Evolutionary conservation across 2,797 vertebrate species (phyloP).

Genomic region (Trichosurus vulpecula): DNA sequence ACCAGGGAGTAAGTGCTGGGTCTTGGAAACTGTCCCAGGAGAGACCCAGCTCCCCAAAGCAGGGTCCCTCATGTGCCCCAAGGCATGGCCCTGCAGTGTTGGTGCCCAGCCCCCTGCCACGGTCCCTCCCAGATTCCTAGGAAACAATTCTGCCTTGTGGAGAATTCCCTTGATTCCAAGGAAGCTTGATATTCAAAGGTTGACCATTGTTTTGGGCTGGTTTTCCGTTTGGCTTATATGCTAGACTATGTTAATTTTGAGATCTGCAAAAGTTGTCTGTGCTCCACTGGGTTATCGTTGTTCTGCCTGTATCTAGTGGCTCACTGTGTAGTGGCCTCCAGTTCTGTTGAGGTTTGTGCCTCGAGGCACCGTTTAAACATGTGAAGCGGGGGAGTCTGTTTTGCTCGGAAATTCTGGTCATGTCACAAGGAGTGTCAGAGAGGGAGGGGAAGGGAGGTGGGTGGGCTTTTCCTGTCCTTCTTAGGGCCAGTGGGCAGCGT

Average conservation of each 20-base stretch:
- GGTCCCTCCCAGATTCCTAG: neutral
- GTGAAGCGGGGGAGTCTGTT: no score
- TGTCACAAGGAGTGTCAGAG: neutral
- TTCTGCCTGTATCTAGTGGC: neutral
- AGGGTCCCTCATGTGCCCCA: no score
- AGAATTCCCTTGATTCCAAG: neutral
- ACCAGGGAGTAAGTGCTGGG: neutral
- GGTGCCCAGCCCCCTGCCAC: no score
- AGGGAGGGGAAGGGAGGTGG: no score
- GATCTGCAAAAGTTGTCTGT: neutral
- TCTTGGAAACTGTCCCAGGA: neutral
- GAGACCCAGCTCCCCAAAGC: neutral
- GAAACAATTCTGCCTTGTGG: neutral
- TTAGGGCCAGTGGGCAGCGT: no score
- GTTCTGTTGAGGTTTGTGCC: fast-evolving
- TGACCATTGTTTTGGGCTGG: neutral
- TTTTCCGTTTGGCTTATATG: neutral
- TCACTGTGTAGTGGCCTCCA: neutral
- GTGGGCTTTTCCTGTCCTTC: no score
- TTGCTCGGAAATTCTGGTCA: neutral
- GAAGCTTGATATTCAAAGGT: neutral
- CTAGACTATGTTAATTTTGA: neutral
- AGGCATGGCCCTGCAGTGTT: no score
- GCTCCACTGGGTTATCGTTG: fast-evolving
- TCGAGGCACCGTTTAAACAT: neutral